Evolutionary conservation across 2,888 invertebrate genomes (phyloP).

Genomic region (Eueremaeus valkanovi): DNA sequence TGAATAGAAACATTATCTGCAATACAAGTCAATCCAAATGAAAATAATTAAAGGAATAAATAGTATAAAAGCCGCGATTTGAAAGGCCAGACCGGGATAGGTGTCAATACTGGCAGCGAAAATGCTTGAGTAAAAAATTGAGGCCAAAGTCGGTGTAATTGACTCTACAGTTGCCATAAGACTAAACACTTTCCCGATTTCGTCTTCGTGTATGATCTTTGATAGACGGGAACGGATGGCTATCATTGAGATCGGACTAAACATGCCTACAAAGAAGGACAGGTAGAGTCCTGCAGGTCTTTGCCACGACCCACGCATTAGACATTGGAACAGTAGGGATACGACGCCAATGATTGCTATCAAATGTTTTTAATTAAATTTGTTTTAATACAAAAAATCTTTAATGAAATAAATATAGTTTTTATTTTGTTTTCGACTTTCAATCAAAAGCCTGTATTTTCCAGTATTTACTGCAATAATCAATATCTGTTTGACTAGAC

Average conservation of each 20-base stretch:
- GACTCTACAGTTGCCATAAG: constrained; percentile 37
- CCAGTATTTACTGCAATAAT: no score
- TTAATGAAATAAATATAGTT: no score
- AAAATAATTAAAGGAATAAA: constrained; percentile 30
- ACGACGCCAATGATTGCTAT: constrained; percentile 33
- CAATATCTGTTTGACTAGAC: no score
- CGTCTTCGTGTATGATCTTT: constrained; percentile 39
- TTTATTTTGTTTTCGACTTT: no score
- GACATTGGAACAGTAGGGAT: constrained; percentile 37
- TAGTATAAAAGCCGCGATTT: constrained; percentile 35
- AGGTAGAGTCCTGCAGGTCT: constrained; percentile 33
- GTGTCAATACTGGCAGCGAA: constrained; percentile 35
- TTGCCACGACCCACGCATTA: constrained; percentile 36
- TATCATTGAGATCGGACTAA: constrained; percentile 33
- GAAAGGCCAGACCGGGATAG: constrained; percentile 36
- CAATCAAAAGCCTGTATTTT: no score
- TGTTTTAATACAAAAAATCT: no score
- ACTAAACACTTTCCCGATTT: constrained; percentile 36
- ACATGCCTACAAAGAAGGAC: constrained; percentile 33
- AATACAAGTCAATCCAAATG: constrained; percentile 34
- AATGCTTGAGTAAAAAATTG: constrained; percentile 36
- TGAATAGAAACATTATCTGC: no score
- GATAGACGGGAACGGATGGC: constrained; percentile 38
- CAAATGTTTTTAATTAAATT: no score
- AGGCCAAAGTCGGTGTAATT: constrained; percentile 34